Evolutionary conservation across 2,113 vertebrate genomes (phyloP).

Genomic region (Oceanodroma tethys): DNA sequence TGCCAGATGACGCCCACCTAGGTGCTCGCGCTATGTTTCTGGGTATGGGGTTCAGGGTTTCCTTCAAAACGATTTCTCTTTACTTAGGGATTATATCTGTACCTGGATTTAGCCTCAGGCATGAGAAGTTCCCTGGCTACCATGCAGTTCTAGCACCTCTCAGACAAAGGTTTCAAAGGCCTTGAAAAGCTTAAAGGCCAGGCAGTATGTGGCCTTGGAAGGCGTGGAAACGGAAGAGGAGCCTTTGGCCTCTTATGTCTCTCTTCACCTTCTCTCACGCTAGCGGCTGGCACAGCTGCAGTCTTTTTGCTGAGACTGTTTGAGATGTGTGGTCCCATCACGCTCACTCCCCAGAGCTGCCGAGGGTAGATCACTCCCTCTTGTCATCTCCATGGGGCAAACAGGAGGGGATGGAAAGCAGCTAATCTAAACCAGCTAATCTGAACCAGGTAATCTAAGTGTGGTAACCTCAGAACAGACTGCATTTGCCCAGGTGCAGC

Average conservation of each 20-base stretch:
- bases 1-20: background rate
- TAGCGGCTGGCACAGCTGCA: background rate
- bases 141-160: background rate
- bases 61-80: background rate
- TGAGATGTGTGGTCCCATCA: rapidly evolving
- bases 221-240: background rate
- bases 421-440: background rate
- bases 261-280: background rate
- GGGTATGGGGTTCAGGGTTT: background rate
- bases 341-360: background rate
- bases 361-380: background rate
- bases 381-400: background rate
- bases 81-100: background rate
- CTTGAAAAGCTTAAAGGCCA: background rate
- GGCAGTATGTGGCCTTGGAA: background rate
- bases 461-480: background rate
- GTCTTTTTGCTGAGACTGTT: background rate
- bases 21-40: background rate
- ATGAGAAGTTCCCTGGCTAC: background rate
- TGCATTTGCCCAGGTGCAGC: rapidly evolving
- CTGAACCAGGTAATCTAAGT: background rate
- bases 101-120: background rate
- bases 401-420: background rate
- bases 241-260: background rate
- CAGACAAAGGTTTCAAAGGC: background rate